phyloP scores from a whole-genome alignment of 2,797 vertebrate species.

The Glyptemys insculpta region DNA sequence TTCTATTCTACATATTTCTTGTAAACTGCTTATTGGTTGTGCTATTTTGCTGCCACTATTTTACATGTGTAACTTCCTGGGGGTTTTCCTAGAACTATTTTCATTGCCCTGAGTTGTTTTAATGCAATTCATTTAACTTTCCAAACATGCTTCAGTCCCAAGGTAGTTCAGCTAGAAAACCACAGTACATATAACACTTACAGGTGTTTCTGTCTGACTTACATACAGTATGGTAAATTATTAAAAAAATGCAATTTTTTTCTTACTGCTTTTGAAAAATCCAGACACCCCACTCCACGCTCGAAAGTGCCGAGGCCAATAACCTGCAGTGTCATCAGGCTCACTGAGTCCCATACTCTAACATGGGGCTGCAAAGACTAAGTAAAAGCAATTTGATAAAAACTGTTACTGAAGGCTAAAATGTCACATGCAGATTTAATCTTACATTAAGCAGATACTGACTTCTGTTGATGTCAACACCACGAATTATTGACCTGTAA shows the following conservation, averaged over 20 bases:
- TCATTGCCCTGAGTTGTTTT: neutral
- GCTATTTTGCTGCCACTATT: neutral
- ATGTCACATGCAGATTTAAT: accelerated
- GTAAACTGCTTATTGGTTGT: neutral
- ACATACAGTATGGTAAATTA: accelerated
- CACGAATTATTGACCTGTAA: neutral
- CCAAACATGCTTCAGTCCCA: neutral
- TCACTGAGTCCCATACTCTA: slow-evolving; percentile 97
- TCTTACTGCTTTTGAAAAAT: slow-evolving; percentile 97
- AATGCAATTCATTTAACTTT: neutral
- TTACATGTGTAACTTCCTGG: slow-evolving; percentile 5
- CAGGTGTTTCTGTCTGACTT: accelerated
- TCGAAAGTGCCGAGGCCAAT: slow-evolving; percentile 95
- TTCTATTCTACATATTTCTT: neutral
- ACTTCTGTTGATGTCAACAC: neutral
- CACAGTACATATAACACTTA: neutral
- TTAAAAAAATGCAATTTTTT: accelerated
- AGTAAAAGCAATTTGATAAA: slow-evolving; percentile 41
- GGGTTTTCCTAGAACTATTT: neutral
- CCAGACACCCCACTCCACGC: slow-evolving; percentile 94
- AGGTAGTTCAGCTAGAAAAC: neutral
- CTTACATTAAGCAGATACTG: neutral
- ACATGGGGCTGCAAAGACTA: slow-evolving; percentile 96
- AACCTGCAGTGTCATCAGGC: slow-evolving; percentile 91
- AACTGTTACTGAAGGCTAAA: neutral